phyloP scores from a whole-genome alignment of 1,140 invertebrate genomes.

The Drosophila lacteicornis region DNA sequence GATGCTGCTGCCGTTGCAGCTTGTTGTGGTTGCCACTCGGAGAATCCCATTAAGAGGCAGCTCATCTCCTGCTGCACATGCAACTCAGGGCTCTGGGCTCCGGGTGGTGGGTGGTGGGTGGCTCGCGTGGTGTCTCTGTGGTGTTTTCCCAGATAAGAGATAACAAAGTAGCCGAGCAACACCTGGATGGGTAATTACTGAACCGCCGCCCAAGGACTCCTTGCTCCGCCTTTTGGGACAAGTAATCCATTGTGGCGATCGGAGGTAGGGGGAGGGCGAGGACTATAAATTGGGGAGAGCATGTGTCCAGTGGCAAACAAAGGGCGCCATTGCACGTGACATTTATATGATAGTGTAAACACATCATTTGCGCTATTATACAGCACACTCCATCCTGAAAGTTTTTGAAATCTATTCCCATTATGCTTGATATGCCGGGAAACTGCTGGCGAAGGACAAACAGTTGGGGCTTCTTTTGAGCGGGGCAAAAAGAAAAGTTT shows the following conservation, averaged over 20 bases:
- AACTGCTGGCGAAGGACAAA: conserved; percentile 38
- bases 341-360: conserved; percentile 84
- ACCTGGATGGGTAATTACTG: conserved; percentile 58
- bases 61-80: conserved; percentile 51
- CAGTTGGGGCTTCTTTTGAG: conserved; percentile 46
- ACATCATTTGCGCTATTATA: conserved; percentile 83
- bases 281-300: conserved; percentile 64
- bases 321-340: conserved; percentile 76
- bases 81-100: background rate
- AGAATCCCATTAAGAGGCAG: conserved; percentile 53
- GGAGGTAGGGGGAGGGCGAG: background rate
- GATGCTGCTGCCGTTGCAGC: conserved; percentile 18
- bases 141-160: conserved; percentile 62
- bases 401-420: conserved; percentile 79
- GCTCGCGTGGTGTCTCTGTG: conserved; percentile 18
- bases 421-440: conserved; percentile 67
- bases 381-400: conserved; percentile 70
- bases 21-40: conserved; percentile 48
- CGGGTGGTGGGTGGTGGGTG: background rate
- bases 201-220: conserved; percentile 20
- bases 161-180: conserved; percentile 63
- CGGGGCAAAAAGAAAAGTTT: conserved; percentile 72
- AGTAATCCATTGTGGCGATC: conserved; percentile 58
- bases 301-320: conserved; percentile 70
- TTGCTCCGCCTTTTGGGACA: conserved; percentile 25